Evolutionary conservation across 2,113 vertebrate species (phyloP).

Genomic region (Malaclemys terrapin): DNA sequence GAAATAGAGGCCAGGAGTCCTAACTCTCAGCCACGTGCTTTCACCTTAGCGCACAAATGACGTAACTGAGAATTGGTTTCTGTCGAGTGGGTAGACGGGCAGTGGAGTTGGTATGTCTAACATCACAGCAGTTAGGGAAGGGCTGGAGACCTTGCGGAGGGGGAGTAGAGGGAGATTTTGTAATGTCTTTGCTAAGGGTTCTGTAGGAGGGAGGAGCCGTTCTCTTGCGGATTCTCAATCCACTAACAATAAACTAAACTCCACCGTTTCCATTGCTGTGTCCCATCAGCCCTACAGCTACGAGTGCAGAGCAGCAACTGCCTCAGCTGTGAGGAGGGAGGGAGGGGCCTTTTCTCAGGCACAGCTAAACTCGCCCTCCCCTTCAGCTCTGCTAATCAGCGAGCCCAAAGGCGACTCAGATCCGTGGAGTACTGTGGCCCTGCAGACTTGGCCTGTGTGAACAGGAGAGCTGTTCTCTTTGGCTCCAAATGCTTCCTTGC

Average conservation of each 20-base stretch:
- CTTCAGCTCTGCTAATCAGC: neutral
- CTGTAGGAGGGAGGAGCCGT: neutral
- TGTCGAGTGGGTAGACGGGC: neutral
- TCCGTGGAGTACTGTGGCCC: neutral
- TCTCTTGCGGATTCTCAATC: neutral
- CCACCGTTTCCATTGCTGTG: neutral
- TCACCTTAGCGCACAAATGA: neutral
- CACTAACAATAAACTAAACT: neutral
- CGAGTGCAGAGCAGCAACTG: neutral
- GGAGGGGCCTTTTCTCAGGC: neutral
- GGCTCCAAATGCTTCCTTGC: neutral
- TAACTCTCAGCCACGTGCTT: neutral
- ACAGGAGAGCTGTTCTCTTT: neutral
- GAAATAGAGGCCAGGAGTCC: neutral
- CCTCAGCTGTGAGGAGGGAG: neutral
- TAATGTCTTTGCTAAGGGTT: neutral
- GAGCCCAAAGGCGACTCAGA: neutral
- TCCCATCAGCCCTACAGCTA: neutral
- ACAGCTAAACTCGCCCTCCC: neutral
- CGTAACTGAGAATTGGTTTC: neutral
- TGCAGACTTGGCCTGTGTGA: neutral
- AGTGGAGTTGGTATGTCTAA: neutral
- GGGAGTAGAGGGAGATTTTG: neutral
- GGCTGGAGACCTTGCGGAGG: neutral
- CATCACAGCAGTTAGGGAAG: neutral